These are phyloP conservation scores for Spinus olivaceus DNA, from an alignment of 2,797 vertebrate species.

Conservation along the genomic window DNA sequence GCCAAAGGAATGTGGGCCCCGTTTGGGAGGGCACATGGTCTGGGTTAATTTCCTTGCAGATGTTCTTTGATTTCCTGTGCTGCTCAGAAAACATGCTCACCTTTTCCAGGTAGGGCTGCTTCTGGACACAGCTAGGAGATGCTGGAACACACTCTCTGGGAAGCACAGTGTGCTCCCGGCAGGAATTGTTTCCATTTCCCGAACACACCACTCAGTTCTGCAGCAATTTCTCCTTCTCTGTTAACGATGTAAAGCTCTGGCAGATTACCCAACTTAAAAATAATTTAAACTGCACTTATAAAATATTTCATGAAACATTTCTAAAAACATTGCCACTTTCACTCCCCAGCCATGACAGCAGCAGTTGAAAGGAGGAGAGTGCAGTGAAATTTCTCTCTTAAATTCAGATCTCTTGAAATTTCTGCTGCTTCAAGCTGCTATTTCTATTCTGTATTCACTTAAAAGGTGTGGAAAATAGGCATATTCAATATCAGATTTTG, in stretches of 20 bases:
- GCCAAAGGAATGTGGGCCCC: neutral
- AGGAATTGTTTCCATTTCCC: neutral
- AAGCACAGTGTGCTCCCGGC: neutral
- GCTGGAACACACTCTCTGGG: neutral
- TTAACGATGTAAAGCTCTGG: constrained; percentile 48
- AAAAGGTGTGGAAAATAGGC: constrained; percentile 59
- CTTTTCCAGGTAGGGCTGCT: neutral
- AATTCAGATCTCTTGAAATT: constrained; percentile 59
- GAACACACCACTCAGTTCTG: neutral
- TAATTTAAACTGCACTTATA: constrained; percentile 60
- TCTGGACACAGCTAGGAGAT: neutral
- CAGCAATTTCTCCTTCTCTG: constrained; percentile 18
- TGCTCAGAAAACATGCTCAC: neutral
- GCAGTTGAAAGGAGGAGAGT: constrained; percentile 22
- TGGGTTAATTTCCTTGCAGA: neutral
- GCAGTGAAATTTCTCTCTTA: constrained; percentile 2
- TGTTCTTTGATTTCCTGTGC: neutral
- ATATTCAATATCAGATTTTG: constrained; percentile 57
- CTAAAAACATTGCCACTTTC: constrained; percentile 50
- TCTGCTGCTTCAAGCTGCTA: constrained; percentile 62
- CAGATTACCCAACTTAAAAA: constrained; percentile 59
- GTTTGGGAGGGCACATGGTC: neutral
- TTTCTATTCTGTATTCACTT: constrained; percentile 55
- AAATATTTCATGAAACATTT: constrained; percentile 63
- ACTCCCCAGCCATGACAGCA: constrained; percentile 41